Percentiles rank a stretch among this genome's conserved stretches.
phyloP scores from a whole-genome alignment of 1,140 invertebrate species.

The Drosophila prosaltans region DNA sequence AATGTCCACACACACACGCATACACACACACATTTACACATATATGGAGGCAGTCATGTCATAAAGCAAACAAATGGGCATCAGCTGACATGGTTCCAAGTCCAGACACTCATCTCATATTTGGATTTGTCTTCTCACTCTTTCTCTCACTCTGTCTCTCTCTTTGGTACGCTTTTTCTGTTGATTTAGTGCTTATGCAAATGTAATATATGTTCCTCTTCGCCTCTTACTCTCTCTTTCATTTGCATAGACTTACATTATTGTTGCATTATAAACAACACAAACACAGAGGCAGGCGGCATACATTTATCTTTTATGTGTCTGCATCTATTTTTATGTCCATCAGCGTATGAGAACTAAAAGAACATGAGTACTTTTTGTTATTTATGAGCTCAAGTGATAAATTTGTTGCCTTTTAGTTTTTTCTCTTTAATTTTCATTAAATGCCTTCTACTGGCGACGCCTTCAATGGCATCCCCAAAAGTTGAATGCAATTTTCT shows the following conservation, averaged over 20 bases:
- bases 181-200: slow-evolving; percentile 81
- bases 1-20: slow-evolving; percentile 27
- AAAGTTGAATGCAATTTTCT: slow-evolving; percentile 58
- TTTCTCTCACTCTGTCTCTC: neutral
- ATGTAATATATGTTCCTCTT: slow-evolving; percentile 69
- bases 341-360: slow-evolving; percentile 35
- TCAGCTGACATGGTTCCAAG: slow-evolving; percentile 37
- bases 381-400: slow-evolving; percentile 70
- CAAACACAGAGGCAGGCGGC: slow-evolving; percentile 16
- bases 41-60: slow-evolving; percentile 25
- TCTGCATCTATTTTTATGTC: slow-evolving; percentile 49
- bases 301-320: slow-evolving; percentile 50
- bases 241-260: slow-evolving; percentile 75
- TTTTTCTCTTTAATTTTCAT: slow-evolving; percentile 7
- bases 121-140: slow-evolving; percentile 16
- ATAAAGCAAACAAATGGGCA: slow-evolving; percentile 59
- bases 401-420: slow-evolving; percentile 50
- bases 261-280: slow-evolving; percentile 77
- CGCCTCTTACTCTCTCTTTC: slow-evolving; percentile 29
- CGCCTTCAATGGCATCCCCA: slow-evolving; percentile 35
- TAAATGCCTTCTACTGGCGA: slow-evolving; percentile 27
- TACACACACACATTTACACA: slow-evolving; percentile 19
- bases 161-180: slow-evolving; percentile 58
- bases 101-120: slow-evolving; percentile 3
- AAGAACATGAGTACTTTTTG: slow-evolving; percentile 45